Evolutionary conservation across 2,113 vertebrate genomes (phyloP), one percentile per base, ranked within the genome.

Genomic region (Tretioscincus oriximinensis): DNA sequence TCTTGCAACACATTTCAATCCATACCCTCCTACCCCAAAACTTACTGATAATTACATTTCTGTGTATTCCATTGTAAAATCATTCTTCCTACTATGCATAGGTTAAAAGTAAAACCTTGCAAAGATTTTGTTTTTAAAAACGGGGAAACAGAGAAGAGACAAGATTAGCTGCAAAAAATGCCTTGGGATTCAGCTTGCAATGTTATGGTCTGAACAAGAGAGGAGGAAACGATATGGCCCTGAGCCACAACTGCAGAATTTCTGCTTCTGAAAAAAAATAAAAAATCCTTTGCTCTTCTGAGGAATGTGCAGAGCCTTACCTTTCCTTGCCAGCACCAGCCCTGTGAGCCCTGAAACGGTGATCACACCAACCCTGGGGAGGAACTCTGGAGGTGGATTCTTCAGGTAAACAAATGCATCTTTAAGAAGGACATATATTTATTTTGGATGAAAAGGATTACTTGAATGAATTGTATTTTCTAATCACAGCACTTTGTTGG

Each of bases 381-480:
- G 84, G 85, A 98, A 98, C 18, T 96, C 96, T 75, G 92, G 93
- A 7, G 98, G 97, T 5, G 97, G 96, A 85, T 97, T 96, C 94
- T 95, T 97, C 88, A 99, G 90, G 93, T 96, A 98, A 88, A 95
- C 85, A 80, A 95, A 98, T 20, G 93, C 86, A 95, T 97, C 97
- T 98, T 82, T 86, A 84, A 92, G 70, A 41, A 85, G 81, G 80
- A 61, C 24, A 84, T 14, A 73, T 83, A 67, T 61, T 35, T 28
- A 63, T 9, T 47, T 4, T 8, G 65, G 22, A 9, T 72, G 49
- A 51, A 14, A 2, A 51, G 9, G 49, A 14, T 51, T 3, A 51
- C 49, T 51, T 51, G 49, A 51, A 58, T 66, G 71, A n/a, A 61
- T 31, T n/a, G 49, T 49, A 49, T 20, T 74, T 76, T 82, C 21